These are phyloP conservation scores for Alethe castanea DNA, from an alignment of 2,113 vertebrate genomes.

Conservation along the genomic window DNA sequence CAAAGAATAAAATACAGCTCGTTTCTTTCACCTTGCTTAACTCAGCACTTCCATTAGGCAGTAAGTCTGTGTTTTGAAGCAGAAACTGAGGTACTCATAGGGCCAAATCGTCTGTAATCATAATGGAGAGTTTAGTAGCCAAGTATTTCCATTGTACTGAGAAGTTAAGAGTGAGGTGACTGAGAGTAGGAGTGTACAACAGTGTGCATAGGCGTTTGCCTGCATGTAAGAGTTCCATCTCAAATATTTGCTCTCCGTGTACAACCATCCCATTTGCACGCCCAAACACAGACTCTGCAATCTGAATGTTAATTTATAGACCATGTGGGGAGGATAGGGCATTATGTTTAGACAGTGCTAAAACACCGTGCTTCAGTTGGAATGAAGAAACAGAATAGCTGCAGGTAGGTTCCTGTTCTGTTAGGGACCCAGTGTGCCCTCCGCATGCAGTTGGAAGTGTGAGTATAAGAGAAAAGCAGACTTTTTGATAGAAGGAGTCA, in stretches of 20 bases:
- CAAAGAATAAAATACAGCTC: not conserved
- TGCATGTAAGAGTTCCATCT: not conserved
- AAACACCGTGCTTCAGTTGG: not conserved
- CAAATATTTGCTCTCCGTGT: not conserved
- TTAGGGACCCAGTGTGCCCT: not conserved
- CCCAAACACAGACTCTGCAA: not conserved
- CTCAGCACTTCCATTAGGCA: not conserved
- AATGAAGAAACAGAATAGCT: not conserved
- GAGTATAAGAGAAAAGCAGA: not conserved
- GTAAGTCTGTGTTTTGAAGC: not conserved
- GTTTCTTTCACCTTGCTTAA: not conserved
- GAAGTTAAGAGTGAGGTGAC: not conserved
- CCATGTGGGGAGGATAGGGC: not conserved
- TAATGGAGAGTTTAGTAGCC: not conserved
- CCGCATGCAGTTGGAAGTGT: rapidly evolving
- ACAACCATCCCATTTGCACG: not conserved
- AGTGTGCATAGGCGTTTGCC: not conserved
- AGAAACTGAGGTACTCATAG: not conserved
- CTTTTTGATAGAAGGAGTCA: not conserved
- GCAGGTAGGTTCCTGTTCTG: not conserved
- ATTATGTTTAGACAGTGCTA: not conserved
- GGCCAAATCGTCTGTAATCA: not conserved
- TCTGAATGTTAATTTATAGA: not conserved
- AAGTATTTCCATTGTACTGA: not conserved
- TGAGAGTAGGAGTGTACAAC: not conserved